A percentile compares a stretch with the other conserved stretches of the same genome.
phyloP scores from a whole-genome alignment of 2,113 vertebrate species.

The Dipodomys stephensi region DNA sequence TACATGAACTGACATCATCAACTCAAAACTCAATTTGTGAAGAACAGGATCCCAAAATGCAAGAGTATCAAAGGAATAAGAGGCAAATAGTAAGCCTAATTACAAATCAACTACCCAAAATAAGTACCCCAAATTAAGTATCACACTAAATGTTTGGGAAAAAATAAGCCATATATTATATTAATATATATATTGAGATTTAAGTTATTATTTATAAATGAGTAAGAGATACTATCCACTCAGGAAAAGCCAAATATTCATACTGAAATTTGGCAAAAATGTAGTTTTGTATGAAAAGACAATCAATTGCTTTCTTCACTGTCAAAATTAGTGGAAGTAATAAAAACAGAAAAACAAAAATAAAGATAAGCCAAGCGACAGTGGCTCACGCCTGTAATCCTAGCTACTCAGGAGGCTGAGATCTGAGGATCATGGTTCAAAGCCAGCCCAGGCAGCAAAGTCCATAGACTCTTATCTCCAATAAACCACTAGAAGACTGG shows the following conservation, averaged over 20 bases:
- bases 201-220: not conserved
- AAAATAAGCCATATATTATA: not conserved
- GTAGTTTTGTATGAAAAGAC: not conserved
- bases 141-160: not conserved
- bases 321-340: not conserved
- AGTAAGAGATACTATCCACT: not conserved
- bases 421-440: too few species aligned
- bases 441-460: too few species aligned
- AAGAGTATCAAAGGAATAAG: not conserved
- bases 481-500: too few species aligned
- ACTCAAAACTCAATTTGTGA: slow-evolving; percentile 1
- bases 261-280: not conserved
- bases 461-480: too few species aligned
- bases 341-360: not conserved
- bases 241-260: not conserved
- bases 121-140: not conserved
- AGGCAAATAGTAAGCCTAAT: not conserved
- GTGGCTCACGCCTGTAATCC: too few species aligned
- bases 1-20: not conserved
- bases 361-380: not conserved
- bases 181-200: not conserved
- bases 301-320: not conserved
- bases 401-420: too few species aligned
- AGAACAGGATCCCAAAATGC: not conserved
- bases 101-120: not conserved